Conservation (phyloP, 2,888 invertebrate species). For the Tetramorium bicarinatum region DNA sequence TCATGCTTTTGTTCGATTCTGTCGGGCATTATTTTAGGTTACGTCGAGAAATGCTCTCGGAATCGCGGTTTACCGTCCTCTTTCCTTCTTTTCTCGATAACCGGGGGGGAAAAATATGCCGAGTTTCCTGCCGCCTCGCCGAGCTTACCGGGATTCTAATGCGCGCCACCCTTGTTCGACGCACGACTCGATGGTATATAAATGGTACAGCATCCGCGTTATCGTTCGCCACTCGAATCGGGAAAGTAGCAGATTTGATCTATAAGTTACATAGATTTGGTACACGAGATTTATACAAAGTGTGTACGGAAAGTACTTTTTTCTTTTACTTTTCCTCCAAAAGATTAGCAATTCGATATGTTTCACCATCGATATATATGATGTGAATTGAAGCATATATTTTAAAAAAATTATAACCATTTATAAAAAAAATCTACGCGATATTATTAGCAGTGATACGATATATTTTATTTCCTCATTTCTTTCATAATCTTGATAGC, state of each 20-base stretch:
- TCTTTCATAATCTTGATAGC: slow-evolving; percentile 6
- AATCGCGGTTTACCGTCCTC: slow-evolving; percentile 80
- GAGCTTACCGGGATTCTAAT: slow-evolving; percentile 70
- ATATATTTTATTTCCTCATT: background rate
- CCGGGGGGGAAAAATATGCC: slow-evolving; percentile 82
- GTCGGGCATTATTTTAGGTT: slow-evolving; percentile 86
- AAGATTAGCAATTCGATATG: background rate
- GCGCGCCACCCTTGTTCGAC: slow-evolving; percentile 63
- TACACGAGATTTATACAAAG: slow-evolving; percentile 13
- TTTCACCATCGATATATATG: background rate
- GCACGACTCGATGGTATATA: slow-evolving; percentile 46
- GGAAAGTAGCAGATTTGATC: background rate
- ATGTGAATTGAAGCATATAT: background rate
- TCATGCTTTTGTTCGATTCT: slow-evolving; percentile 86
- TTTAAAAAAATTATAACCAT: background rate
- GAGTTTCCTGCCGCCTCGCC: slow-evolving; percentile 79
- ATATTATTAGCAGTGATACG: background rate
- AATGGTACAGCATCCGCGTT: slow-evolving; percentile 58
- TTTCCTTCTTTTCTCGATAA: slow-evolving; percentile 68
- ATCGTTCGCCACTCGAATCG: slow-evolving; percentile 37
- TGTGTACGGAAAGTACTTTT: background rate
- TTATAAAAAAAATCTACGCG: background rate
- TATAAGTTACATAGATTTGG: background rate
- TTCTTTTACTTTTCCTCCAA: background rate
- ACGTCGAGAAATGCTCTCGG: slow-evolving; percentile 83